Conservation (phyloP, 2,113 vertebrate genomes). For the Progne subis region DNA sequence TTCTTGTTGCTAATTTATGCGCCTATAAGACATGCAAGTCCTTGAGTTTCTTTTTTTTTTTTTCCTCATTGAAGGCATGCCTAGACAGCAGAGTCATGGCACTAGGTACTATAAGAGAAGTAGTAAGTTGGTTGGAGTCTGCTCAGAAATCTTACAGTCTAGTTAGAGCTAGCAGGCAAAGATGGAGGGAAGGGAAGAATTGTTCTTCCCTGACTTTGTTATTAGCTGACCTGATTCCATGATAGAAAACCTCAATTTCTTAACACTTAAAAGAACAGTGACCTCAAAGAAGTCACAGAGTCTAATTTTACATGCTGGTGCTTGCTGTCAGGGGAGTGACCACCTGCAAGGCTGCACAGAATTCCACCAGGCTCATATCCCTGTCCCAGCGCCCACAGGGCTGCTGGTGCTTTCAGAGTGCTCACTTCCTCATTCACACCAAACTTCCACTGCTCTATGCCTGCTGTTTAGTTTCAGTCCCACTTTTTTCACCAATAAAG, state of each 20-base stretch:
- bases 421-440: rapidly evolving
- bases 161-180: background rate
- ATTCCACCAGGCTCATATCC: rapidly evolving
- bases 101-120: background rate
- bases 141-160: background rate
- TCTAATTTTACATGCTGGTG: background rate
- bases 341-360: background rate
- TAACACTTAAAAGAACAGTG: background rate
- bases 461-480: background rate
- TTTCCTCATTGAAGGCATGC: background rate
- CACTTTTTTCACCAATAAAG: background rate
- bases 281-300: background rate
- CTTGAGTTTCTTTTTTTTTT: background rate
- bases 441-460: rapidly evolving
- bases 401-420: background rate
- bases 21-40: background rate
- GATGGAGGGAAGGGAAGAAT: background rate
- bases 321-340: background rate
- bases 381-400: background rate
- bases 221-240: background rate
- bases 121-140: background rate
- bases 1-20: background rate
- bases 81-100: background rate
- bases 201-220: background rate
- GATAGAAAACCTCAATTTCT: background rate